A percentile compares a stretch with the other conserved stretches of the same genome.
These are phyloP conservation scores for Leuciscus waleckii DNA, from an alignment of 2,797 vertebrate genomes.

Conservation along the genomic window DNA sequence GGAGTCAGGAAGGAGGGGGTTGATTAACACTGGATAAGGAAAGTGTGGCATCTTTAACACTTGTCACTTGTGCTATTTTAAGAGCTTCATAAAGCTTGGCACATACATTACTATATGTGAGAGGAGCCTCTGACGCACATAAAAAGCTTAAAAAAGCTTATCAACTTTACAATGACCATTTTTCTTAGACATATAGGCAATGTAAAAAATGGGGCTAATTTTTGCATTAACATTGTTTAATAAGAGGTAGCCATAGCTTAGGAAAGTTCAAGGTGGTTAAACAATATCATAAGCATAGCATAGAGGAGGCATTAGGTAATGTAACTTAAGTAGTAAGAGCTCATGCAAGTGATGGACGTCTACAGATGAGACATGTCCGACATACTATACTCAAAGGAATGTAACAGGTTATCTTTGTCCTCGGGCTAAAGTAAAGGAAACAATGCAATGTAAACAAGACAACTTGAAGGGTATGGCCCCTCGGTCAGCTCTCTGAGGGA, in stretches of 20 bases:
- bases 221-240: not conserved
- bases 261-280: conserved; percentile 13
- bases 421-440: conserved; percentile 54
- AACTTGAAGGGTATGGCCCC: conserved; percentile 19
- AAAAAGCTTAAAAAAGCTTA: not conserved
- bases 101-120: conserved; percentile 8
- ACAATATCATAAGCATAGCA: not conserved
- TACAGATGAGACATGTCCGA: conserved; percentile 19
- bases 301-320: not conserved
- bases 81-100: not conserved
- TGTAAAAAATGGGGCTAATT: not conserved
- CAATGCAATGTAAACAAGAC: conserved; percentile 50
- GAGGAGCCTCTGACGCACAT: not conserved
- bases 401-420: conserved; percentile 61
- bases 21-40: not conserved
- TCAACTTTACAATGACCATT: not conserved
- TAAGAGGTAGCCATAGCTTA: not conserved
- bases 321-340: conserved; percentile 14
- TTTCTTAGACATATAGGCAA: not conserved
- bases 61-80: conserved; percentile 37
- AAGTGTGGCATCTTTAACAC: not conserved
- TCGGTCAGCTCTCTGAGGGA: conserved; percentile 5
- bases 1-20: not conserved
- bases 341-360: conserved; percentile 7
- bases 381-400: conserved; percentile 34